These are phyloP conservation scores for Hemitrygon akajei DNA, from an alignment of 2,797 vertebrate species.

Conservation along the genomic window DNA sequence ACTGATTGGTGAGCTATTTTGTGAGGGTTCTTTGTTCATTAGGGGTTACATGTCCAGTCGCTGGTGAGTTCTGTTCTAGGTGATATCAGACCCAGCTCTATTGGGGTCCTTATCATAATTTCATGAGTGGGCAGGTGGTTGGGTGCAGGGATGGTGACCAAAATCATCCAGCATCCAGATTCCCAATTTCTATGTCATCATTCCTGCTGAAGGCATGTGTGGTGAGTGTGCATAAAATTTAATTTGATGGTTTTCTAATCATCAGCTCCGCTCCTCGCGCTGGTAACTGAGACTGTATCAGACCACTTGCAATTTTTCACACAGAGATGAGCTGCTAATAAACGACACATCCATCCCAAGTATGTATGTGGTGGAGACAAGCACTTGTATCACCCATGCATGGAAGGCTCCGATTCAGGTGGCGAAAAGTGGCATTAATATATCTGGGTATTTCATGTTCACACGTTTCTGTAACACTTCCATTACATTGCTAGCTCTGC, in stretches of 20 bases:
- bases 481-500: background rate
- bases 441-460: too few species aligned
- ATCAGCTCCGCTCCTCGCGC: background rate
- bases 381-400: too few species aligned
- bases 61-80: background rate
- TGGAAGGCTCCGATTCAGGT: too few species aligned
- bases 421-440: too few species aligned
- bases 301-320: background rate
- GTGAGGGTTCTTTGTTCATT: background rate
- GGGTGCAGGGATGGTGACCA: too few species aligned
- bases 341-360: background rate
- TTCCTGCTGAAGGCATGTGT: background rate
- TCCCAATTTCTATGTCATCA: background rate
- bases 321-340: background rate
- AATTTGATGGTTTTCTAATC: background rate
- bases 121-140: too few species aligned
- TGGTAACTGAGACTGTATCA: background rate
- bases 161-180: background rate
- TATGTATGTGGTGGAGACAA: too few species aligned
- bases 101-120: background rate
- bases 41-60: background rate
- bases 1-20: background rate
- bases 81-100: background rate
- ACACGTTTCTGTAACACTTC: background rate
- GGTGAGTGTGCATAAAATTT: background rate